phyloP scores from a whole-genome alignment of 2,888 invertebrate species.

The Eilema depressum region DNA sequence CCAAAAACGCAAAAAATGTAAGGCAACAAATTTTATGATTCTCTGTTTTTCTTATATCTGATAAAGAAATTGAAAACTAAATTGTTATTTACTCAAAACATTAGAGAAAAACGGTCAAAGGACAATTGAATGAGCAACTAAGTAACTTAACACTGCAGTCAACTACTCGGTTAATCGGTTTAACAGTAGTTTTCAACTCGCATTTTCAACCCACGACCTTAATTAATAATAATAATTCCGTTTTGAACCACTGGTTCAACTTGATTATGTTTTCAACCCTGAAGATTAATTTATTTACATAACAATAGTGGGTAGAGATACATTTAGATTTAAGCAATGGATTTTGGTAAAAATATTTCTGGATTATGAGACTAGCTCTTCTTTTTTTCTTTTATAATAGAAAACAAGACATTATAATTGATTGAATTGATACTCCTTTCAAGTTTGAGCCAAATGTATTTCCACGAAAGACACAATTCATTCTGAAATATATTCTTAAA shows the following conservation, averaged over 20 bases:
- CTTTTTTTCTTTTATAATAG: too few species aligned
- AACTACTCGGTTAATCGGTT: background rate
- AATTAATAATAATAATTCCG: conserved; percentile 2
- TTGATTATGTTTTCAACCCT: background rate
- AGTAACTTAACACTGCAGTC: background rate
- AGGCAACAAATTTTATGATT: too few species aligned
- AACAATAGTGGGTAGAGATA: background rate
- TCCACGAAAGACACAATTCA: background rate
- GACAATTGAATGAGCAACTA: background rate
- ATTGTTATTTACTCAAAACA: background rate
- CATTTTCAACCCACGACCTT: background rate
- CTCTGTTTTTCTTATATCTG: too few species aligned
- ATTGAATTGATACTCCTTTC: background rate
- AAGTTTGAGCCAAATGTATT: background rate
- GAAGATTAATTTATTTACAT: background rate
- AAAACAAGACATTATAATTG: too few species aligned
- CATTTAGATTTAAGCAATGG: too few species aligned
- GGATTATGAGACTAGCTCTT: too few species aligned
- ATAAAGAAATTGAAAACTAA: background rate
- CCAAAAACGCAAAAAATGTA: too few species aligned
- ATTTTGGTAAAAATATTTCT: too few species aligned
- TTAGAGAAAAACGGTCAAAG: background rate
- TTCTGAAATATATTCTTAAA: background rate
- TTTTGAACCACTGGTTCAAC: background rate
- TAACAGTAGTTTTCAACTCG: background rate